Evolutionary conservation across 37 sponge, comb jelly and placozoan genomes (phyloP), one percentile per base, ranked within the genome.

Genomic region (Dysidea cf. avara): DNA sequence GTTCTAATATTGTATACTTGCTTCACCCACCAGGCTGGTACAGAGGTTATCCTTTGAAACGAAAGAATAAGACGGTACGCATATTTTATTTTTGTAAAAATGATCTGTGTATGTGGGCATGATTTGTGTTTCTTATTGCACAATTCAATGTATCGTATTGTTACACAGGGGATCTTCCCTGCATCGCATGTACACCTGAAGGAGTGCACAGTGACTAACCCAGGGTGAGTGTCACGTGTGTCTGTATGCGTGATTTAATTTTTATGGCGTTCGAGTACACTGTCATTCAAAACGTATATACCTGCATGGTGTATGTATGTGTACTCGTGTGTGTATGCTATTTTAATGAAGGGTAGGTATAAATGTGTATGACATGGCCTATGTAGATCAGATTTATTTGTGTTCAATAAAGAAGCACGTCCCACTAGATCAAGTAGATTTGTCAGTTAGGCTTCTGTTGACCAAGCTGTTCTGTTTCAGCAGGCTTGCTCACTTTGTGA

Each of bases 111-210:
- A 38, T 22, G 22, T 18, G 9, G 26, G 66, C 38, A 31, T 64
- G 17, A 2, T 69, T 14, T 47, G 33, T 50, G 29, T 33, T 30
- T 50, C 5, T 69, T 7, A n/a, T 20, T 69, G 52, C 52, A 37
- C 46, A 40, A 20, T 66, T 40, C 35, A 33, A 9, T 24, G 22
- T 24, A 66, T 4, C 24, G 21, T 48, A 29, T 36, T 36, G 25
- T 29, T 57, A 4, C 7, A 26, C 31, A 81, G 82, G 92, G 92
- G 0, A 79, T 91, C 26, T 91, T 91, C 56, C 92, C 92, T 18
- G 84, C 88, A 35, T 91, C 92, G 16, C 77, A 82, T 72, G 55
- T 91, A 16, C 76, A 78, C 71, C 35, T 91, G 20, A 91, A 87
- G 59, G 77, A 77, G 13, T 85, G 82, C 34, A 48, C 34, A 18